These are phyloP conservation scores for Zonitis immaculata DNA, from an alignment of 2,888 invertebrate genomes.

Conservation along the genomic window DNA sequence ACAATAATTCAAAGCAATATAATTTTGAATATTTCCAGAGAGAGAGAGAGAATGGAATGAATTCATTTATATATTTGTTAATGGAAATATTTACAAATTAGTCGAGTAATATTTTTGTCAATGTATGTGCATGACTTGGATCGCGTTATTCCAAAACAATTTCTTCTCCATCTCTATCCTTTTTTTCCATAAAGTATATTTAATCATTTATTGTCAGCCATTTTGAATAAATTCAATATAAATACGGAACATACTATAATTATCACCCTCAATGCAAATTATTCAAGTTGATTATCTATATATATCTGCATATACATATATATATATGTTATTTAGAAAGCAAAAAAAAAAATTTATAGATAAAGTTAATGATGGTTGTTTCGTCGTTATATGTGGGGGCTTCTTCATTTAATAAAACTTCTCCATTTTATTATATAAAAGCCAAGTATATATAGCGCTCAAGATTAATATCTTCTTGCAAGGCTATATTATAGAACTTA, in stretches of 20 bases:
- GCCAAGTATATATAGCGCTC: constrained; percentile 19
- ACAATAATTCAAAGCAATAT: neutral
- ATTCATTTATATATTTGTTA: neutral
- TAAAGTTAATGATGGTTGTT: constrained; percentile 5
- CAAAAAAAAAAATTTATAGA: constrained; percentile 5
- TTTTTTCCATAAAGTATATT: too few species aligned
- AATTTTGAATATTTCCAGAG: neutral
- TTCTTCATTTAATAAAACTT: too few species aligned
- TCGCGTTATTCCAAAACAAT: too few species aligned
- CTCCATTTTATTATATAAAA: constrained; percentile 23
- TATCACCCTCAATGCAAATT: neutral
- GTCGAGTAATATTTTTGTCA: neutral
- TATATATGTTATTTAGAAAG: neutral
- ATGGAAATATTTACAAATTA: neutral
- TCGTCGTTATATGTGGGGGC: too few species aligned
- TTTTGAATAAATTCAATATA: constrained; percentile 14
- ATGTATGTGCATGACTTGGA: neutral
- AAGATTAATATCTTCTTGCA: constrained; percentile 37
- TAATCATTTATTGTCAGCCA: constrained; percentile 1
- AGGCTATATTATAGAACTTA: constrained; percentile 37
- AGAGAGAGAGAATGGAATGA: too few species aligned
- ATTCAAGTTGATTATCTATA: neutral
- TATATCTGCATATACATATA: neutral
- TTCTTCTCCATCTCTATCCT: too few species aligned
- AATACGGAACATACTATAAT: too few species aligned